A percentile compares a stretch with the other conserved stretches of the same genome.
Conservation (phyloP, 1,140 invertebrate genomes). For the Charaxes varanes region DNA sequence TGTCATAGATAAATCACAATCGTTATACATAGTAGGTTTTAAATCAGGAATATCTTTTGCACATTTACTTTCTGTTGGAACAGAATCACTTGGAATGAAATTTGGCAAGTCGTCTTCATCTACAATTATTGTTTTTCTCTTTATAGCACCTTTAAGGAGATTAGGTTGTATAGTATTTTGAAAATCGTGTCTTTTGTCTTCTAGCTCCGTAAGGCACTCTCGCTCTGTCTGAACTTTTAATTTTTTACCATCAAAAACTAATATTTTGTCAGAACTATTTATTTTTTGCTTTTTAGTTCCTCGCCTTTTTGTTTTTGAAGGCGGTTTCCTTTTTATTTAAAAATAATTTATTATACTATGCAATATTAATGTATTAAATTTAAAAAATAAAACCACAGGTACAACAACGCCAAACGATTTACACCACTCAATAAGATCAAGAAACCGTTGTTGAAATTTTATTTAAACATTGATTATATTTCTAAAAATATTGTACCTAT, state of each 20-base stretch:
- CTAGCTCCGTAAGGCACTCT: no score
- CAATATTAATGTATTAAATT: no score
- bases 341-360: no score
- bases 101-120: slow-evolving; percentile 54
- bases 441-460: no score
- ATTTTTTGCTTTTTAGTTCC: no score
- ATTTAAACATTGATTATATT: no score
- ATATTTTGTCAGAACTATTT: slow-evolving; percentile 42
- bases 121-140: slow-evolving; percentile 41
- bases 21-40: slow-evolving; percentile 19
- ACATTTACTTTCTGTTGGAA: neutral
- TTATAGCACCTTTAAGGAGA: slow-evolving; percentile 5
- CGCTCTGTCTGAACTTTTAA: slow-evolving; percentile 39
- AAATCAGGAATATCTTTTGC: neutral
- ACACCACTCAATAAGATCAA: no score
- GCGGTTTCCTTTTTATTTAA: no score
- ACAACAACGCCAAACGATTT: no score
- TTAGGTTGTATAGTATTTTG: slow-evolving; percentile 21
- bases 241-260: slow-evolving; percentile 57
- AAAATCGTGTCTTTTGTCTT: slow-evolving; percentile 20
- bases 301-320: no score
- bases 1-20: slow-evolving; percentile 30
- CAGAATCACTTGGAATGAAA: slow-evolving; percentile 17
- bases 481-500: no score
- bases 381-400: no score